Conservation (phyloP, 2,113 vertebrate species). For the Misgurnus anguillicaudatus region DNA sequence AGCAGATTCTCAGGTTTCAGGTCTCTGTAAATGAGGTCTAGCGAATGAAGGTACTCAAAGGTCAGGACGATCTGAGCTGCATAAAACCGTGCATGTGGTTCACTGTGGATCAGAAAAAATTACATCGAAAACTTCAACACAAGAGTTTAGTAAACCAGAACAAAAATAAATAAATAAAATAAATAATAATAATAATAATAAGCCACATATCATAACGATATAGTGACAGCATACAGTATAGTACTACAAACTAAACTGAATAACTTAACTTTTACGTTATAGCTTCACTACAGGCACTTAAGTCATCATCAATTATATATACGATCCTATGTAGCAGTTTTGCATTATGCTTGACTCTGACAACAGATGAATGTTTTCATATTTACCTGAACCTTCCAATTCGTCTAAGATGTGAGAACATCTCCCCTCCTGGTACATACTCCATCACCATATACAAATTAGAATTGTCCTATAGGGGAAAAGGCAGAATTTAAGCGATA, state of each 20-base stretch:
- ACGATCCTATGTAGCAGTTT: background rate
- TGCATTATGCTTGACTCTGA: no score
- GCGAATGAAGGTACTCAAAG: constrained; percentile 98
- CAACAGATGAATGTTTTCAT: no score
- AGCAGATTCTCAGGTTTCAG: constrained; percentile 98
- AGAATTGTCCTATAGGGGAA: constrained; percentile 87
- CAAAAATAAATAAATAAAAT: no score
- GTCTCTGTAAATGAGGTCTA: constrained; percentile 99
- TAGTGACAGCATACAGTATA: no score
- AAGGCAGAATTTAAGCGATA: background rate
- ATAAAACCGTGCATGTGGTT: constrained; percentile 97
- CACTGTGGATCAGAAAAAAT: constrained; percentile 74
- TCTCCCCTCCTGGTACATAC: constrained; percentile 98
- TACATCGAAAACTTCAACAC: background rate
- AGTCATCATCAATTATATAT: no score
- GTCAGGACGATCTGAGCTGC: constrained; percentile 99
- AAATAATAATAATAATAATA: no score
- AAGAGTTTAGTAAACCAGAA: no score
- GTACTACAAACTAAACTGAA: no score
- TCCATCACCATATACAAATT: constrained; percentile 99
- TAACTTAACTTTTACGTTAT: no score
- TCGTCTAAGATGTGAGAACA: constrained; percentile 99
- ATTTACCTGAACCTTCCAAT: constrained; percentile 97
- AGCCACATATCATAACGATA: no score
- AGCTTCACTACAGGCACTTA: no score